phyloP scores from a whole-genome alignment of 2,888 invertebrate species.

The Phaedon cochleariae region DNA sequence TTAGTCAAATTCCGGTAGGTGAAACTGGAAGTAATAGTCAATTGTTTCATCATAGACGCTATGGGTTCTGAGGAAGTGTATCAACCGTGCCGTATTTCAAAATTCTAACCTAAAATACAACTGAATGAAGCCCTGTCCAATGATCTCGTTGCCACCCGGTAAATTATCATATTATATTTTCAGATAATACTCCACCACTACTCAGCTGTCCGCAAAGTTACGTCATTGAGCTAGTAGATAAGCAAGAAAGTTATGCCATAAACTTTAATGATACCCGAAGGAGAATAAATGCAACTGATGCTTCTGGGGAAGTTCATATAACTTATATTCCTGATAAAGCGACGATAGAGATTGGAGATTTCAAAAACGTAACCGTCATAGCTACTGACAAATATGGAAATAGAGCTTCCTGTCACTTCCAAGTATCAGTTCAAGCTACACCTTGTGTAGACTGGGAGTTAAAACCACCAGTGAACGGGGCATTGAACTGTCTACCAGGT shows the following conservation, averaged over 20 bases:
- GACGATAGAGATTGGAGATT: constrained; percentile 84
- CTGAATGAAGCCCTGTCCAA: too few species aligned
- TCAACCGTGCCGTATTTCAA: too few species aligned
- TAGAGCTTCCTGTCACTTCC: constrained; percentile 90
- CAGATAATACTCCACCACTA: constrained; percentile 89
- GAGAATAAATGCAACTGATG: constrained; percentile 86
- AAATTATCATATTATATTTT: constrained; percentile 23
- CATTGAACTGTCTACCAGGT: constrained; percentile 84
- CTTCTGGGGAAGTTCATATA: constrained; percentile 87
- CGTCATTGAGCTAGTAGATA: constrained; percentile 89
- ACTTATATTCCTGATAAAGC: constrained; percentile 85
- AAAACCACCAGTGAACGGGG: constrained; percentile 87
- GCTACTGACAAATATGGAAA: constrained; percentile 90
- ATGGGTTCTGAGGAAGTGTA: too few species aligned
- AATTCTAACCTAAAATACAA: too few species aligned
- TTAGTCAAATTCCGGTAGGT: too few species aligned
- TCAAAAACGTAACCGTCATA: constrained; percentile 91
- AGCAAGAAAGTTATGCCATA: constrained; percentile 88
- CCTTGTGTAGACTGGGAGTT: constrained; percentile 96
- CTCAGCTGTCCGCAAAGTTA: constrained; percentile 93
- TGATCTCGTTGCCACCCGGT: too few species aligned
- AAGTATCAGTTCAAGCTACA: constrained; percentile 90
- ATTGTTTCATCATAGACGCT: too few species aligned
- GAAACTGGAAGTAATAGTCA: too few species aligned
- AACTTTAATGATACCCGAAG: constrained; percentile 90